Evolutionary conservation across 2,113 vertebrate species (phyloP).

Genomic region (Chlamydotis undulata): DNA sequence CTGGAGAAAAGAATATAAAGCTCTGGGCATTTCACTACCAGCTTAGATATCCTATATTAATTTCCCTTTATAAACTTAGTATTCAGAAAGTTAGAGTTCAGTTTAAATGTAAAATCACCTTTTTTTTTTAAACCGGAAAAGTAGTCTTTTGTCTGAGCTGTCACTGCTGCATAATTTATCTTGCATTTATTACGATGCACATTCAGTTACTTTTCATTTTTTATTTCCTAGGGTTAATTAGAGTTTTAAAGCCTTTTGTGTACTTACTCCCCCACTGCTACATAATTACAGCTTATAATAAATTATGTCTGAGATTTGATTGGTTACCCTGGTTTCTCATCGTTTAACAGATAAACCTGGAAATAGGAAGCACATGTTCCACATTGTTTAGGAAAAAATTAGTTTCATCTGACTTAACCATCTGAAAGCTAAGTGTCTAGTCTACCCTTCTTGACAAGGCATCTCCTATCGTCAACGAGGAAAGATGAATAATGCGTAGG

Average conservation of each 20-base stretch:
- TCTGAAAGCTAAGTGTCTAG: neutral
- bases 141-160: slow-evolving; percentile 64
- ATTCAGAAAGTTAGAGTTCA: slow-evolving; percentile 55
- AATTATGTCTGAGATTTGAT: neutral
- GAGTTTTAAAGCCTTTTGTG: slow-evolving; percentile 46
- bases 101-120: slow-evolving; percentile 57
- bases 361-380: neutral
- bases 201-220: slow-evolving; percentile 52
- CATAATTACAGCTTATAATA: slow-evolving; percentile 8
- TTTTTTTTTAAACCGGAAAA: slow-evolving; percentile 11
- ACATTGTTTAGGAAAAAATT: neutral
- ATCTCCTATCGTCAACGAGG: neutral
- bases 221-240: slow-evolving; percentile 65
- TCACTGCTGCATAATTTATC: slow-evolving; percentile 40
- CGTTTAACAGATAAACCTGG: neutral
- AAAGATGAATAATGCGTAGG: neutral
- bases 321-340: neutral
- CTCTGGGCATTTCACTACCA: neutral
- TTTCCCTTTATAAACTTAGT: neutral
- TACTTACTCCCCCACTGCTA: neutral
- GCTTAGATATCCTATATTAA: neutral
- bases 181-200: slow-evolving; percentile 39
- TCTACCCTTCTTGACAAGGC: neutral
- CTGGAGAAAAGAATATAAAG: neutral
- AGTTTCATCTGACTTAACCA: neutral